Base-by-base conservation (phyloP, 2,113 vertebrate genomes). In the Tragelaphus imberbis region DNA sequence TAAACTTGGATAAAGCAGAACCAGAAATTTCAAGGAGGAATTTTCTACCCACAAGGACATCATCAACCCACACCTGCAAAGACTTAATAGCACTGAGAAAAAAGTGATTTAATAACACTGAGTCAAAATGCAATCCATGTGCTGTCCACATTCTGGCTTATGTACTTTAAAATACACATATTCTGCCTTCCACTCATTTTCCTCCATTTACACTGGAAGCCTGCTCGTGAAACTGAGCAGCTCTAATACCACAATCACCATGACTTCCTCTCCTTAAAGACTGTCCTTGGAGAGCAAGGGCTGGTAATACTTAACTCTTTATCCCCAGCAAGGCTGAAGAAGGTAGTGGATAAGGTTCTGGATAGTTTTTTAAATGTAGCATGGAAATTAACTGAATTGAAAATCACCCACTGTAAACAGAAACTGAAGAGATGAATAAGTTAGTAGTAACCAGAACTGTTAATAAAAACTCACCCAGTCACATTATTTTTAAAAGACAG, bases 21-120 rank as follows among this genome's bases (percentile, higher is more conserved):
- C 25, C 14, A 94, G 90, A 94, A 68, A 88, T 77, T 90, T 90
- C 63, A 91, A 95, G 44, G 30, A 95, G 16, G 17, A 90, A 94
- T 96, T 92, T 91, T 55, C 75, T 85, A 87, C 47, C 84, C 84
- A 63, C n/a, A 59, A 95, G 53, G 59, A 97, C 55, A 92, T 84
- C 56, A 85, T 80, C 55, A 93, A 96, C 13, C 63, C 65, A 95
- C 81, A 97, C 84, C 63, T 97, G 81, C 30, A 86, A 93, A 97
- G 58, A 97, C 95, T 96, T 90, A 97, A 95, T 5, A 93, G 21
- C 44, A 44, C n/a, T 49, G 47, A 95, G 80, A 94, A 88, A 94
- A 96, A 95, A 96, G 44, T 88, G 53, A 95, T 23, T 95, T 56
- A 94, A 65, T 55, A 90, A 59, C 17, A 68, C 27, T 27, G n/a